Evolutionary conservation across 2,888 invertebrate genomes (phyloP), one percentile per base, ranked within the genome.

Genomic region (Formica aserva): DNA sequence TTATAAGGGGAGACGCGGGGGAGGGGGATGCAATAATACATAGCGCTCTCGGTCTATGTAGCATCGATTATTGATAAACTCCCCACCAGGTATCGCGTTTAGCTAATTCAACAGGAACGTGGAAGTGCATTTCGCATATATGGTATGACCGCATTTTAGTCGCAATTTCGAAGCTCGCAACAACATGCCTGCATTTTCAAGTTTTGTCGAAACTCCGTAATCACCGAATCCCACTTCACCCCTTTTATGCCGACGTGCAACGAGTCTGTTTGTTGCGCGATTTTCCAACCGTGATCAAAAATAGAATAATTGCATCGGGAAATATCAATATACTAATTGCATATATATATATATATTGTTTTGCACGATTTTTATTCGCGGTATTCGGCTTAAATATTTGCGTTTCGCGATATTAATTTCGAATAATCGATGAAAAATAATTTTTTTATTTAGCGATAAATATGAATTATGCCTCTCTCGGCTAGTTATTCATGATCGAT

Each of bases 31-130:
- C 13, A 26, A 66, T 32, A 32, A 32, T 71, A 45, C 32, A 78
- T 41, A 57, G 41, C 57, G 35, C 6, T 6, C 38, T 13, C 15
- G n/a, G 48, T 26, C 35, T 67, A 55, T 18, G 45, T 60, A 41
- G 18, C 71, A 60, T 60, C 18, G 60, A 80, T 80, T 78, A 78
- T 78, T 80, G 72, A 80, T 80, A 80, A 80, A 45, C 72, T 35
- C 60, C 72, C 45, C 26, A 9, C 22, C 32, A 69, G 18, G 22
- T 67, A 29, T 80, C 45, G 45, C 60, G 45, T 72, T 72, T 60
- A 72, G 78, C 72, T 80, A 78, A 78, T 78, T 72, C 45, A 60
- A 71, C 9, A 32, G 60, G 45, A 45, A 45, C 69, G 18, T 45
- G 26, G 13, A 45, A 80, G 45, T 65, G 32, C 45, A 72, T 80